phyloP scores from a whole-genome alignment of 1,140 invertebrate genomes.

The Oreohelix idahoensis region DNA sequence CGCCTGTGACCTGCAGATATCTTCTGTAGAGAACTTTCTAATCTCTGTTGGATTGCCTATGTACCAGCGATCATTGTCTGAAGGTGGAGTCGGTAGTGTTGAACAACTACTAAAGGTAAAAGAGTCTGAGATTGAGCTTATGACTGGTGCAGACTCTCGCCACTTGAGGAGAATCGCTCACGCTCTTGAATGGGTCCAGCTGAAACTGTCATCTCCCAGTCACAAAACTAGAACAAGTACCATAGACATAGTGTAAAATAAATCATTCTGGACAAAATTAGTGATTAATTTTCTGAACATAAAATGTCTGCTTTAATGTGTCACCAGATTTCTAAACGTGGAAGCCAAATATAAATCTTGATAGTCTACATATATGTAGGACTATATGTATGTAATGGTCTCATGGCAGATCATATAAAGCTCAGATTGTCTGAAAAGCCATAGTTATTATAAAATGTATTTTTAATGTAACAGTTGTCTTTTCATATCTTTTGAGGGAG shows the following conservation, averaged over 20 bases:
- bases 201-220: slow-evolving; percentile 56
- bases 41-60: slow-evolving; percentile 73
- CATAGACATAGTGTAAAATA: not conserved
- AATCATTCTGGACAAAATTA: too few relatives aligned
- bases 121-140: slow-evolving; percentile 56
- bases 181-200: slow-evolving; percentile 64
- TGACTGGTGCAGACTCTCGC: slow-evolving; percentile 56
- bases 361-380: too few relatives aligned
- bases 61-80: slow-evolving; percentile 64
- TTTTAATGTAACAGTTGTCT: too few relatives aligned
- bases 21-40: slow-evolving; percentile 70
- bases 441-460: too few relatives aligned
- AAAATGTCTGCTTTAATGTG: too few relatives aligned
- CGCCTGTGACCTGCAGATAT: slow-evolving; percentile 71
- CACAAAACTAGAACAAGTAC: not conserved
- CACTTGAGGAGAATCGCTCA: slow-evolving; percentile 63
- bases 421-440: too few relatives aligned
- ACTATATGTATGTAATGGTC: too few relatives aligned
- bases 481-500: too few relatives aligned
- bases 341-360: too few relatives aligned
- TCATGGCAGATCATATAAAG: too few relatives aligned
- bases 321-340: too few relatives aligned
- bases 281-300: too few relatives aligned
- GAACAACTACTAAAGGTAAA: slow-evolving; percentile 55
- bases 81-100: slow-evolving; percentile 49